These are phyloP conservation scores for Dipus sagitta DNA, from an alignment of 2,797 vertebrate species.

Conservation along the genomic window DNA sequence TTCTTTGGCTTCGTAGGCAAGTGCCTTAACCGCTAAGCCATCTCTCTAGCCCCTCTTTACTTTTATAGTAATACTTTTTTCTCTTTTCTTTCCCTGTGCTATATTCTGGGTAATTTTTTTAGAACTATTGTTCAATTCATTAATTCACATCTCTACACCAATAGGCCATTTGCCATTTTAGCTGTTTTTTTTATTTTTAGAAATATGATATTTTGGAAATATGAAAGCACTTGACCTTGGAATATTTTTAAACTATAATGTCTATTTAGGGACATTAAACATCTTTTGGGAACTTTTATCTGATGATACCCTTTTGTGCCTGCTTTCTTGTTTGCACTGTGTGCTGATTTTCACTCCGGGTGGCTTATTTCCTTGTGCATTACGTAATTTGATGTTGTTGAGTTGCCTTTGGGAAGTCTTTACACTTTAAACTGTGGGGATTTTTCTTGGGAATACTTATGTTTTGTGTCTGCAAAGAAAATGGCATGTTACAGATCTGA, in stretches of 20 bases:
- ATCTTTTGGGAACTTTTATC: not conserved
- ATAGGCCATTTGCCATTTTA: not conserved
- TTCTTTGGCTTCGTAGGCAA: not conserved
- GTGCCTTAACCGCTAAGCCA: too few relatives aligned
- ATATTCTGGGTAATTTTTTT: not conserved
- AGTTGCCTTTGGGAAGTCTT: not conserved
- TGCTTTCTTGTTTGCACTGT: not conserved
- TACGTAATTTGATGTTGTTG: not conserved
- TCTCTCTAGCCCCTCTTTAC: not conserved
- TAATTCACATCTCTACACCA: not conserved
- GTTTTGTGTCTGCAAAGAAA: not conserved
- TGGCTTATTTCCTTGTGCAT: not conserved
- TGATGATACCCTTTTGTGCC: not conserved
- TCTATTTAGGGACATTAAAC: not conserved
- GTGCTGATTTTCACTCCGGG: not conserved
- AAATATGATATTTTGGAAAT: not conserved
- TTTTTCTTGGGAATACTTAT: constrained; percentile 4
- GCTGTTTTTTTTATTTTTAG: not conserved
- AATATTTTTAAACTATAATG: constrained; percentile 4
- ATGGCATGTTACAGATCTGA: not conserved
- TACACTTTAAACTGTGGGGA: not conserved
- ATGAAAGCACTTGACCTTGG: not conserved
- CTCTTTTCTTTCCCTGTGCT: not conserved
- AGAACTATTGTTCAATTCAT: not conserved
- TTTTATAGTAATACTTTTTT: not conserved